Percentiles rank a stretch among this genome's conserved stretches.
These are phyloP conservation scores for Ridgeia piscesae DNA, from an alignment of 1,140 invertebrate genomes.

Conservation along the genomic window DNA sequence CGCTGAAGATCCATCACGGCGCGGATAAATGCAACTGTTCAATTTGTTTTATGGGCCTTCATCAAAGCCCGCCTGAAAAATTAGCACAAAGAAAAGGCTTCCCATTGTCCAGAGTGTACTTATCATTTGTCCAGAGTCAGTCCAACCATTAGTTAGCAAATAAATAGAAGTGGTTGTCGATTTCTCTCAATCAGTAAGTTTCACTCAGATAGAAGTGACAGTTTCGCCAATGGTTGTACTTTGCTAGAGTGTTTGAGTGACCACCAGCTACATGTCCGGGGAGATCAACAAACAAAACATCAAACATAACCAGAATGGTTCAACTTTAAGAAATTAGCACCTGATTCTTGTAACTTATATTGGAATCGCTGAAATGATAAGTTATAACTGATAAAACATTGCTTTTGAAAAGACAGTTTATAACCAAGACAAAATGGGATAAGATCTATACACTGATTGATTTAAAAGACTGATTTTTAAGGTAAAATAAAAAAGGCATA, in stretches of 20 bases:
- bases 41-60: neutral
- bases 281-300: neutral
- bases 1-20: neutral
- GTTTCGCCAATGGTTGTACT: neutral
- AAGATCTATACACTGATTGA: too few relatives aligned
- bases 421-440: neutral
- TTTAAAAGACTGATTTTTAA: too few relatives aligned
- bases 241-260: neutral
- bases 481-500: too few relatives aligned
- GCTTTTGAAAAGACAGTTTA: neutral
- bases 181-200: neutral
- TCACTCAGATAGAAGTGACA: neutral
- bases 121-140: neutral
- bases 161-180: neutral
- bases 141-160: neutral
- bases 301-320: neutral
- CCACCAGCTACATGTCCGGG: neutral
- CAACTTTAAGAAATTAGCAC: neutral
- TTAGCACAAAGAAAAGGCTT: neutral
- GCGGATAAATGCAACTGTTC: neutral
- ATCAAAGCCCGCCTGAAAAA: neutral
- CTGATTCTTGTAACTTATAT: neutral
- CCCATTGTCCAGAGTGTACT: neutral
- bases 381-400: neutral
- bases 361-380: neutral